Evolutionary conservation across 2,113 vertebrate genomes (phyloP).

Genomic region (Eublepharis macularius): DNA sequence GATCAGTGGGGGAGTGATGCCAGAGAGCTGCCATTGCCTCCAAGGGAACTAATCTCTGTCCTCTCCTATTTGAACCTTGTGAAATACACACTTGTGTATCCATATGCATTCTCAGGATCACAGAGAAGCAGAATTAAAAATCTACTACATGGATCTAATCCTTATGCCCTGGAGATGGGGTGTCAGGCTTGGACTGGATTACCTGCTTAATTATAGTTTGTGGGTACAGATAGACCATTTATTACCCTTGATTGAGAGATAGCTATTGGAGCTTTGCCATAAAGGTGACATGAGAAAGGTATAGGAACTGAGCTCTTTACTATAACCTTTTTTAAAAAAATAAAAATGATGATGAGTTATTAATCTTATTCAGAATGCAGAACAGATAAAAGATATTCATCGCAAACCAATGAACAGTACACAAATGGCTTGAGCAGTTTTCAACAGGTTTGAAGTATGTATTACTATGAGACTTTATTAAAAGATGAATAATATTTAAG

Average conservation of each 20-base stretch:
- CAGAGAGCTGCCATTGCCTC: no score
- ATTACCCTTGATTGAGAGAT: constrained; percentile 12
- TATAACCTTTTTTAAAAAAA: background rate
- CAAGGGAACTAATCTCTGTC: no score
- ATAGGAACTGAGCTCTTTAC: background rate
- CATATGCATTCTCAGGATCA: background rate
- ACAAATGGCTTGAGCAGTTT: no score
- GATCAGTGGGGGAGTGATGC: no score
- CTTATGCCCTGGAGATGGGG: constrained; percentile 4
- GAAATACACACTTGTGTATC: background rate
- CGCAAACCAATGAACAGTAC: no score
- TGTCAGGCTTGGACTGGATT: background rate
- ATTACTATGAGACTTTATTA: no score
- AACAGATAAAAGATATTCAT: background rate
- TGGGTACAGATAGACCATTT: constrained; percentile 18
- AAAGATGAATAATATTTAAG: no score
- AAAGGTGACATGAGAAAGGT: background rate
- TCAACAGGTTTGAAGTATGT: no score
- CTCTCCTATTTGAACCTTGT: background rate
- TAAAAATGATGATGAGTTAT: background rate
- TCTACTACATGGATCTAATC: background rate
- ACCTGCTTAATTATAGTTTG: constrained; percentile 22
- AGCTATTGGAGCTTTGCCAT: constrained; percentile 11
- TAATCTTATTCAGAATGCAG: background rate
- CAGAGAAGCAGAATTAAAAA: background rate